These are phyloP conservation scores for Griposia aprilina DNA, from an alignment of 2,888 invertebrate genomes.

Conservation along the genomic window DNA sequence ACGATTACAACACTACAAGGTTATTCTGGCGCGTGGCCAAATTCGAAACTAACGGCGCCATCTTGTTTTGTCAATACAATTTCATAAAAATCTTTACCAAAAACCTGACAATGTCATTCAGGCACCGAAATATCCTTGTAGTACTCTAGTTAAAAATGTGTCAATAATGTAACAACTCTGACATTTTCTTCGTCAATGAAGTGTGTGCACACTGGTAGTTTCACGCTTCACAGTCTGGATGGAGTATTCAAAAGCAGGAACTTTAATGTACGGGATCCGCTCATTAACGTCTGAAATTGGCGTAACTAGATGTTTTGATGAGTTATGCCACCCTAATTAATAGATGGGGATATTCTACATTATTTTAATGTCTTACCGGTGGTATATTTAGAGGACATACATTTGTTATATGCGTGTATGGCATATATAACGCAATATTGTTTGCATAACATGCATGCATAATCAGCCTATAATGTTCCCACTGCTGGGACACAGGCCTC, in stretches of 20 bases:
- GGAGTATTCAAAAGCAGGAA: constrained; percentile 49
- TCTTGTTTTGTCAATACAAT: not conserved
- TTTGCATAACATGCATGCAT: too few relatives aligned
- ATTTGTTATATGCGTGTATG: not conserved
- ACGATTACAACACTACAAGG: too few relatives aligned
- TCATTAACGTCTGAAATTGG: constrained; percentile 62
- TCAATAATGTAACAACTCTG: not conserved
- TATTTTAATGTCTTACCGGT: not conserved
- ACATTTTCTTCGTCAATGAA: not conserved
- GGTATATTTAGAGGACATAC: constrained; percentile 4
- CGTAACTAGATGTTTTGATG: constrained; percentile 54
- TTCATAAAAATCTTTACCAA: not conserved
- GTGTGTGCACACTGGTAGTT: constrained; percentile 32
- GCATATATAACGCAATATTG: not conserved
- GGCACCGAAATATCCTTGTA: too few relatives aligned
- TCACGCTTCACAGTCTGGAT: constrained; percentile 48
- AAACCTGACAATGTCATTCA: not conserved
- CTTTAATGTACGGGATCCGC: constrained; percentile 53
- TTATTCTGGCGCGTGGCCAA: too few relatives aligned
- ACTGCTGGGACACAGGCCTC: too few relatives aligned
- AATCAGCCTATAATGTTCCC: too few relatives aligned
- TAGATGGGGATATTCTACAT: constrained; percentile 26
- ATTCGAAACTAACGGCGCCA: not conserved
- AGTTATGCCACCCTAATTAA: constrained; percentile 47
- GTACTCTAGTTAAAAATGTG: not conserved